Conservation (phyloP, 1,140 invertebrate species). For the Nasonia giraulti region DNA sequence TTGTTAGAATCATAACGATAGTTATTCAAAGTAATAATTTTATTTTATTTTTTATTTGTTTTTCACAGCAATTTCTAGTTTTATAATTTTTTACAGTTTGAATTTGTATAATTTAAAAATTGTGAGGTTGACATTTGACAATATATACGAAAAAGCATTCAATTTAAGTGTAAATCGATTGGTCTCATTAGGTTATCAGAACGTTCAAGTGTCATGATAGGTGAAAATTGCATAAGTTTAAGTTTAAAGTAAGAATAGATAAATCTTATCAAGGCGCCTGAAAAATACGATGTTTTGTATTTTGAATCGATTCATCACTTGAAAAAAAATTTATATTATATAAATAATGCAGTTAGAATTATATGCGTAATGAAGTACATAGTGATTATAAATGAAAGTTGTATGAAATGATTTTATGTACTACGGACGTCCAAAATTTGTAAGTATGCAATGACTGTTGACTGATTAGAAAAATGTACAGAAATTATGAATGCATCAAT, state of each 20-base stretch:
- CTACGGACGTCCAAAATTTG: slow-evolving; percentile 39
- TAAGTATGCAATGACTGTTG: slow-evolving; percentile 45
- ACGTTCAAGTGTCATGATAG: slow-evolving; percentile 31
- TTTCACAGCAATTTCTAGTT: slow-evolving; percentile 33
- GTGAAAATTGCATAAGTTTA: slow-evolving; percentile 26
- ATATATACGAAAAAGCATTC: slow-evolving; percentile 40
- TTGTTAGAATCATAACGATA: slow-evolving; percentile 9
- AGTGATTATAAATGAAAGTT: slow-evolving; percentile 33
- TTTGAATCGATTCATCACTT: background rate
- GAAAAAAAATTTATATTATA: background rate
- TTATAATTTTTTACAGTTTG: slow-evolving; percentile 43
- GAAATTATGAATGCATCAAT: slow-evolving; percentile 46
- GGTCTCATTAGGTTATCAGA: slow-evolving; percentile 52
- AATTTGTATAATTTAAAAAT: slow-evolving; percentile 31
- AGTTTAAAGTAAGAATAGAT: background rate
- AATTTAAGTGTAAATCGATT: slow-evolving; percentile 50
- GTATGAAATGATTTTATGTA: slow-evolving; percentile 42
- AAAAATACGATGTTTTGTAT: slow-evolving; percentile 25
- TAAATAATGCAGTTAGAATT: background rate
- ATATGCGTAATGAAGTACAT: background rate
- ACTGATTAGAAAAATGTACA: slow-evolving; percentile 55
- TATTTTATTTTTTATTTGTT: slow-evolving; percentile 40
- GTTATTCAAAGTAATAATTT: slow-evolving; percentile 6
- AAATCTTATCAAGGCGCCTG: background rate
- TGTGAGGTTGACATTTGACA: slow-evolving; percentile 41